Percentiles rank a stretch among this genome's conserved stretches.
Evolutionary conservation across 1,140 invertebrate genomes (phyloP).

Genomic region (Tetragnatha versicolor): DNA sequence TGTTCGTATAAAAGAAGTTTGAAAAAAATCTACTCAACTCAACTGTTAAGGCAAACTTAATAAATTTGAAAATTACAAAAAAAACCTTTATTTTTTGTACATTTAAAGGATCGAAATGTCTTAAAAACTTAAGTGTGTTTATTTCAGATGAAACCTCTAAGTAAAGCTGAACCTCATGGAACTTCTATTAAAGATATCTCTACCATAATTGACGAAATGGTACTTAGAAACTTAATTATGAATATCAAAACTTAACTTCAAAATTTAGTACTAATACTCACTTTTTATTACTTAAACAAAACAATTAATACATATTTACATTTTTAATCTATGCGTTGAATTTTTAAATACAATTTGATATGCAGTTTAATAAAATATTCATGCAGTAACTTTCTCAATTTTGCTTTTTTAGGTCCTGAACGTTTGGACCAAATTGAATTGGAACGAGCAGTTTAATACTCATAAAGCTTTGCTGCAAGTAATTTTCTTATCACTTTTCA

Average conservation of each 20-base stretch:
- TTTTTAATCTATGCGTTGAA: not conserved
- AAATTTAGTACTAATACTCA: not conserved
- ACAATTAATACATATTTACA: not conserved
- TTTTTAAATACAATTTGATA: not conserved
- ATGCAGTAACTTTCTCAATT: not conserved
- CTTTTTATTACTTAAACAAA: not conserved
- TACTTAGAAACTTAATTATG: not conserved
- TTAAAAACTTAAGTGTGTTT: not conserved
- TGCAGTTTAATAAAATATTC: not conserved
- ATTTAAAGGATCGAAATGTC: no score
- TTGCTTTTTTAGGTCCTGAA: constrained; percentile 22
- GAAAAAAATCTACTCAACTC: no score
- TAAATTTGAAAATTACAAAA: no score
- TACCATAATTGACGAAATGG: constrained; percentile 45
- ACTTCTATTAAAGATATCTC: constrained; percentile 17
- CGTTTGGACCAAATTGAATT: constrained; percentile 38
- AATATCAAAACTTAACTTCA: not conserved
- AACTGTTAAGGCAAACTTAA: no score
- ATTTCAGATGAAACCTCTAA: constrained; percentile 42
- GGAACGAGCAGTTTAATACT: constrained; percentile 47
- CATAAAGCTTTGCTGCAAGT: constrained; percentile 41
- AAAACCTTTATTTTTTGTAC: no score
- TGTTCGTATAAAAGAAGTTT: no score
- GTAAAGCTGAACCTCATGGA: constrained; percentile 2
- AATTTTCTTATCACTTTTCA: no score